Conservation (phyloP, 2,113 vertebrate species). For the Toxotes jaculatrix region DNA sequence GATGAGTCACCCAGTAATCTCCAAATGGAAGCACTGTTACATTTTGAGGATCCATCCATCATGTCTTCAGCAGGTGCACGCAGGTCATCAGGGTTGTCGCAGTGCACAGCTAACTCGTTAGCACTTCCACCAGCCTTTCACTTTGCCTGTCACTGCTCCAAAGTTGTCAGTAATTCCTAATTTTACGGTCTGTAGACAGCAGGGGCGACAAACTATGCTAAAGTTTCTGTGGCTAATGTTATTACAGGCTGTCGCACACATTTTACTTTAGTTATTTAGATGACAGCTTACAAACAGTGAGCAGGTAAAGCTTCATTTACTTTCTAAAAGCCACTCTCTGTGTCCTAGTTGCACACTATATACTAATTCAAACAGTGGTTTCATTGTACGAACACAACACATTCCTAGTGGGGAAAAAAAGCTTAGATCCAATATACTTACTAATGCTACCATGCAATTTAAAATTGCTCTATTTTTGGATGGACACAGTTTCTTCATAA, state of each 20-base stretch:
- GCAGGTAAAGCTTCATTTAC: conserved; percentile 51
- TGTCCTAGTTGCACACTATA: conserved; percentile 4
- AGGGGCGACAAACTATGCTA: conserved; percentile 38
- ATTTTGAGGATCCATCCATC: conserved; percentile 55
- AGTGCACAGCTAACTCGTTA: conserved; percentile 24
- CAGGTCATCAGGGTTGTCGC: conserved; percentile 4
- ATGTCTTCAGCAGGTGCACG: conserved; percentile 30
- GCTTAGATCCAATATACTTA: conserved; percentile 3
- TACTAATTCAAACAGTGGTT: conserved; percentile 28
- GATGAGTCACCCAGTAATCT: conserved; percentile 65
- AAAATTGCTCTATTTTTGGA: conserved; percentile 14
- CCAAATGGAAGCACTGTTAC: conserved; percentile 41
- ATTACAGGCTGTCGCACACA: conserved; percentile 66
- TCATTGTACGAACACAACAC: conserved; percentile 28
- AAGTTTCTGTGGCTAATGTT: conserved; percentile 65
- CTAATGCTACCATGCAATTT: conserved; percentile 19
- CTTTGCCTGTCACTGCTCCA: conserved; percentile 21
- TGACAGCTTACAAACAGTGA: conserved; percentile 43
- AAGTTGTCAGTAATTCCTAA: conserved; percentile 54
- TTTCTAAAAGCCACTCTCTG: conserved; percentile 9
- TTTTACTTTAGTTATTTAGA: conserved; percentile 43
- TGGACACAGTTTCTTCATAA: conserved; percentile 16
- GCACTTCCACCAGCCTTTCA: conserved; percentile 23
- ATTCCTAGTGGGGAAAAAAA: neutral
- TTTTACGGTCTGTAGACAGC: conserved; percentile 59